Evolutionary conservation across 2,113 vertebrate species (phyloP).

Genomic region (Crotalus viridis): DNA sequence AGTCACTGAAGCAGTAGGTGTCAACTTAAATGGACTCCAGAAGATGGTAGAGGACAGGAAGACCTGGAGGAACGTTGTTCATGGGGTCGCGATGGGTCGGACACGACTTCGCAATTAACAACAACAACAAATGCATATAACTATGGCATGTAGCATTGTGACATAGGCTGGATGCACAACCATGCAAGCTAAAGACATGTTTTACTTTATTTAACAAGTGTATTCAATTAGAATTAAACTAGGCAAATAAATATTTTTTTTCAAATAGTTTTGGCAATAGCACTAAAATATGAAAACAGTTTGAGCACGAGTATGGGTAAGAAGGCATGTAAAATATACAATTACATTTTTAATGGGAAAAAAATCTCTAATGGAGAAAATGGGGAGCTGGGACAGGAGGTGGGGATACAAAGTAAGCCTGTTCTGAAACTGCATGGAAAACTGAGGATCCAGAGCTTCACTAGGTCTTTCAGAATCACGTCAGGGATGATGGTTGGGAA

Average conservation of each 20-base stretch:
- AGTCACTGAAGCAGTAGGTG: too few species aligned
- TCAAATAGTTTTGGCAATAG: neutral
- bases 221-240: neutral
- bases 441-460: neutral
- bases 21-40: too few species aligned
- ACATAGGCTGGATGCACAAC: neutral
- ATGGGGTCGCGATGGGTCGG: too few species aligned
- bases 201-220: neutral
- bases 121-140: neutral
- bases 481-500: neutral
- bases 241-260: neutral
- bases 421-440: neutral
- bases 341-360: neutral
- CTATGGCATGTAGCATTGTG: neutral
- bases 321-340: neutral
- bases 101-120: too few species aligned
- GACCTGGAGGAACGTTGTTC: too few species aligned
- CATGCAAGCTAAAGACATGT: neutral
- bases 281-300: neutral
- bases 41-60: too few species aligned
- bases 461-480: neutral
- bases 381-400: neutral
- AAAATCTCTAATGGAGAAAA: neutral
- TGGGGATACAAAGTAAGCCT: neutral
- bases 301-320: neutral